phyloP scores from a whole-genome alignment of 53 echinoderm and acorn worm species.

The Crossaster papposus region DNA sequence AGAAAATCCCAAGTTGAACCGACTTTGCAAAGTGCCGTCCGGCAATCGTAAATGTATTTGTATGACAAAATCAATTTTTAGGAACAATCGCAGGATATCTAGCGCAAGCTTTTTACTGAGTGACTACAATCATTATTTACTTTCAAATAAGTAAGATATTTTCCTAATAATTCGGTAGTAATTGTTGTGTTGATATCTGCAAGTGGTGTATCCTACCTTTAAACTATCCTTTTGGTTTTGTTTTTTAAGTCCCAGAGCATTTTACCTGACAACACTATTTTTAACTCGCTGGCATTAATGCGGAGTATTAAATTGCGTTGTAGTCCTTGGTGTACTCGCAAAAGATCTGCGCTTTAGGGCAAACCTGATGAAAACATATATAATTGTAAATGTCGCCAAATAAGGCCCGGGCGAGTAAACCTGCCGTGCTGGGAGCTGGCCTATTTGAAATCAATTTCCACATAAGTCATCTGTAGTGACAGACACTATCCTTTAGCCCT shows the following conservation, averaged over 20 bases:
- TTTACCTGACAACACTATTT: not conserved
- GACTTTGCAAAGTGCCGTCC: too few species aligned
- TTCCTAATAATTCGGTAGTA: too few species aligned
- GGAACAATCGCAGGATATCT: too few species aligned
- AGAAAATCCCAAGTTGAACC: too few species aligned
- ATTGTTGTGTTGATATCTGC: too few species aligned
- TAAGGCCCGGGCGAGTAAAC: not conserved
- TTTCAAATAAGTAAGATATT: too few species aligned
- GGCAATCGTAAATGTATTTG: too few species aligned
- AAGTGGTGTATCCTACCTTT: too few species aligned
- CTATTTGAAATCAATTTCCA: conserved; percentile 43
- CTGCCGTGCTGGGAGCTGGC: conserved; percentile 11
- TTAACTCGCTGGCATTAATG: conserved; percentile 1
- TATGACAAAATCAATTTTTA: too few species aligned
- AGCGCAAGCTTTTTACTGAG: too few species aligned
- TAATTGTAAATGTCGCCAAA: conserved; percentile 17
- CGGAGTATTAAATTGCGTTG: not conserved
- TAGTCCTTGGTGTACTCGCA: not conserved
- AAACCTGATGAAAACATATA: conserved; percentile 5
- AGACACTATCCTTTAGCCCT: conserved; percentile 27
- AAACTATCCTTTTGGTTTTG: too few species aligned
- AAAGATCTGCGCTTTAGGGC: not conserved
- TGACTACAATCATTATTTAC: too few species aligned
- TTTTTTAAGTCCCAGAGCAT: not conserved
- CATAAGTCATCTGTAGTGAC: conserved; percentile 29